phyloP scores from a whole-genome alignment of 2,888 invertebrate species.

The Nasonovia ribisnigri region DNA sequence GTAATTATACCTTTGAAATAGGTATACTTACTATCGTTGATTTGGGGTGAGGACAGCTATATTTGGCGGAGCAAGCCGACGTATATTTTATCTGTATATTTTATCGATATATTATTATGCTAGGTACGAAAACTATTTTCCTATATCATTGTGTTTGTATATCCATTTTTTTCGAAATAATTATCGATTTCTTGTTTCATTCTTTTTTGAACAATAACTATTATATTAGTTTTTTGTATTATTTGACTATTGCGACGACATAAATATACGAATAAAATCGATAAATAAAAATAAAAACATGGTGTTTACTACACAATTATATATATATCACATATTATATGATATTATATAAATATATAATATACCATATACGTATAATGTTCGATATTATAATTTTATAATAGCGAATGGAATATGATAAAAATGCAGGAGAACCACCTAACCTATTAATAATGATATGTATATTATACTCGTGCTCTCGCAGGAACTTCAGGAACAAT shows the following conservation, averaged over 20 bases:
- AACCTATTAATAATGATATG: neutral
- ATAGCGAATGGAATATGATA: neutral
- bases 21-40: too few relatives aligned
- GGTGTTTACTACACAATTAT: neutral
- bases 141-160: neutral
- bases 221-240: neutral
- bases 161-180: neutral
- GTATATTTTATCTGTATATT: neutral
- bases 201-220: neutral
- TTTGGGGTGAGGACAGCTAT: neutral
- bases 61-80: neutral
- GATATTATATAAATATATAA: too few relatives aligned
- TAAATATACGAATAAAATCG: neutral
- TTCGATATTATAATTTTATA: neutral
- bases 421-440: neutral
- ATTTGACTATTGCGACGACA: neutral
- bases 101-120: neutral
- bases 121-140: neutral
- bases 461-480: neutral
- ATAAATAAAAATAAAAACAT: neutral
- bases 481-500: neutral
- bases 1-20: too few relatives aligned
- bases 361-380: neutral
- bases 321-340: neutral
- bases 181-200: neutral